Base-by-base conservation (phyloP, 2,113 vertebrate genomes). In the Rafetus swinhoei region DNA sequence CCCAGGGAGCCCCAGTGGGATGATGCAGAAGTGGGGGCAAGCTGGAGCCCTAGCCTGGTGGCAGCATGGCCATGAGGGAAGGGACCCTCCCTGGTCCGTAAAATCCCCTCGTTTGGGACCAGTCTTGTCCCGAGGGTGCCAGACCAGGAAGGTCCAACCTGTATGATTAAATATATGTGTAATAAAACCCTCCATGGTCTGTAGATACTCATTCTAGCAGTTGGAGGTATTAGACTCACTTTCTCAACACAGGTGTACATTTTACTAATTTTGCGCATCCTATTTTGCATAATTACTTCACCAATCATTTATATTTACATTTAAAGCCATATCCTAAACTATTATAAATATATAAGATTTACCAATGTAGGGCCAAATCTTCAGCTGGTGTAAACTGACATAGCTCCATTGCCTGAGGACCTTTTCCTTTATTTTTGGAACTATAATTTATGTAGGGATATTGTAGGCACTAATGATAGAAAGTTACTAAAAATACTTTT, bases 241-340 rank as follows among this genome's bases (percentile, higher is more conserved):
- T 81, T 89, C 72, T 97, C 93, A 79, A 91, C 53, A 91, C 80
- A 93, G 85, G 27, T 91, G 84, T 83, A 52, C 90, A 76, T 95
- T 95, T 95, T 89, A 93, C 90, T 90, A 92, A 87, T 93, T 93
- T 52, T 88, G 35, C 32, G 35, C 0, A 77, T 90, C 57, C 94
- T 84, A 27, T 85, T 81, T 10, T 7, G 81, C 93, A 92, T 84
- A 92, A 93, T 92, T 95, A 45, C 85, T 94, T 93, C 94, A 92
- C 88, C 76, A 53, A 74, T 94, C 96, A 96, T 87, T 29, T 83
- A 15, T 76, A 93, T 92, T 96, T 93, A 79, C 84, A 92, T 95
- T 93, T 93, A 93, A 90, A 94, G 92, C 95, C 45, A 85, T 84
- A 93, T 95, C 35, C 86, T 90, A 87, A 45, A 21, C 53, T 92